Conservation (phyloP, 2,113 vertebrate species). For the Etheostoma cragini region DNA sequence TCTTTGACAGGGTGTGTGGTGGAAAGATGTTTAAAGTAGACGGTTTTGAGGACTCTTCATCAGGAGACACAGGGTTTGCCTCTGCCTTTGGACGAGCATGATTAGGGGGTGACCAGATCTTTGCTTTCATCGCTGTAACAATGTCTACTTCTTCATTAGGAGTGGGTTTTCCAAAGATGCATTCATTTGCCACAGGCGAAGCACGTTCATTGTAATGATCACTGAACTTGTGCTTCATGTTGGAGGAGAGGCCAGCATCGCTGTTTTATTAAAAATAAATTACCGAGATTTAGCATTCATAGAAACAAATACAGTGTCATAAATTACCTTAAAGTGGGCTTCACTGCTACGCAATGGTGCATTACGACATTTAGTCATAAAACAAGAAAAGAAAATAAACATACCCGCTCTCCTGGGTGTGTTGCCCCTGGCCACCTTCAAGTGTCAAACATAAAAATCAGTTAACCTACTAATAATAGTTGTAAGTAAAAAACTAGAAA, state of each 20-base stretch:
- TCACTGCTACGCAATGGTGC: not conserved
- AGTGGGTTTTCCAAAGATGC: slow-evolving; percentile 32
- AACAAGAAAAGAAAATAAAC: not conserved
- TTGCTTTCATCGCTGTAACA: fast-evolving
- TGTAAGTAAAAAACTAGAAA: not conserved
- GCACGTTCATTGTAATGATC: not conserved
- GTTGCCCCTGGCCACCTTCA: slow-evolving; percentile 8
- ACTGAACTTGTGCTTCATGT: slow-evolving; percentile 24
- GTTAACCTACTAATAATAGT: not conserved
- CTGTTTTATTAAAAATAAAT: slow-evolving; percentile 16
- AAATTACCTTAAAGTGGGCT: not conserved
- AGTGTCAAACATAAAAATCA: slow-evolving; percentile 2
- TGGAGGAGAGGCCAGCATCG: slow-evolving; percentile 40
- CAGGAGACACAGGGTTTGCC: fast-evolving
- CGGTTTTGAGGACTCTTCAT: fast-evolving
- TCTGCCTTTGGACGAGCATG: too few species aligned
- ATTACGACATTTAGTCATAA: not conserved
- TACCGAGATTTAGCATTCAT: not conserved
- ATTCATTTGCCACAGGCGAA: not conserved
- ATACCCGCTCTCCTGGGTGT: slow-evolving; percentile 63
- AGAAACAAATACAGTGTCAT: not conserved
- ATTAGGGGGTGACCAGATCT: too few species aligned
- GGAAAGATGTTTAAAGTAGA: not conserved
- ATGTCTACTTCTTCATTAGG: not conserved
- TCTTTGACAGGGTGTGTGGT: not conserved